These are phyloP conservation scores for Meiosimyza decipiens DNA, from an alignment of 2,888 invertebrate genomes.

Conservation along the genomic window DNA sequence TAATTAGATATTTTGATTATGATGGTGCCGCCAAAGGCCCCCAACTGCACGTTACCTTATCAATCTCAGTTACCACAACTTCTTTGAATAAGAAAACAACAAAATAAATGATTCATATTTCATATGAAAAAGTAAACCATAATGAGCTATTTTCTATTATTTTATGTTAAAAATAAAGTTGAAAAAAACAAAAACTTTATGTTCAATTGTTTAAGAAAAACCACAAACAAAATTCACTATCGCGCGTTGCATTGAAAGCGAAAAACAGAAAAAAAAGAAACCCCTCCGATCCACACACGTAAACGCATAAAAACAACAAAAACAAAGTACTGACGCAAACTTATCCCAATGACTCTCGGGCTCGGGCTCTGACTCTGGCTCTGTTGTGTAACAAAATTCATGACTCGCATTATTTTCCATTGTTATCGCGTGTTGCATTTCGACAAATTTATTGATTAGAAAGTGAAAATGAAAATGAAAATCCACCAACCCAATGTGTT, in stretches of 20 bases:
- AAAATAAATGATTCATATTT: not conserved
- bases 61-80: too few species aligned
- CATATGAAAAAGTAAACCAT: not conserved
- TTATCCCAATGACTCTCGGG: too few species aligned
- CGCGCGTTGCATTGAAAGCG: not conserved
- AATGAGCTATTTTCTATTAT: not conserved
- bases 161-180: not conserved
- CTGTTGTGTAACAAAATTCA: conserved; percentile 21
- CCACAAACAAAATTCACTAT: conserved; percentile 1
- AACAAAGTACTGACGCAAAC: too few species aligned
- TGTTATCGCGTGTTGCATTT: conserved; percentile 43
- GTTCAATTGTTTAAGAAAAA: conserved; percentile 17
- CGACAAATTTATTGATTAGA: conserved; percentile 53
- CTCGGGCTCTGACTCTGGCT: too few species aligned
- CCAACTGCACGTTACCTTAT: too few species aligned
- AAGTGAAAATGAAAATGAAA: conserved; percentile 54
- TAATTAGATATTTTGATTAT: too few species aligned
- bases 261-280: not conserved
- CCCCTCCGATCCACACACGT: not conserved
- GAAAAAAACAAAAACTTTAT: not conserved
- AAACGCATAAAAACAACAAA: too few species aligned
- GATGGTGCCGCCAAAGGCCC: too few species aligned
- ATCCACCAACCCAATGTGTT: not conserved
- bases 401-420: conserved; percentile 24
- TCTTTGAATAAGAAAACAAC: not conserved